phyloP scores from a whole-genome alignment of 2,888 invertebrate species.

The Embidobia sp. region DNA sequence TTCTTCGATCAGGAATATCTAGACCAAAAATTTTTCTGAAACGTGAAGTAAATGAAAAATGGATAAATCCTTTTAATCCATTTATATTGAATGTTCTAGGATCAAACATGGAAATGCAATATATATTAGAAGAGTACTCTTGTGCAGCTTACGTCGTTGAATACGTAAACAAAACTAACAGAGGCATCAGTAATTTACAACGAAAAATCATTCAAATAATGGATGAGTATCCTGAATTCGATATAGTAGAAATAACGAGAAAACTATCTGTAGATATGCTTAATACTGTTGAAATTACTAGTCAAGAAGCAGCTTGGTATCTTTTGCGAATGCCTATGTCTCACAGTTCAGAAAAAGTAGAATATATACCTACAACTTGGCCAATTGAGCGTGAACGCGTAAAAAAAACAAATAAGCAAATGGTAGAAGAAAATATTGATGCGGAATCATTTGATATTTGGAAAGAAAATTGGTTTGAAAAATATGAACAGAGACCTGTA shows the following conservation, averaged over 20 bases:
- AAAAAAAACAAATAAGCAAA: conserved; percentile 73
- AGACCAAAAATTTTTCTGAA: too few species aligned
- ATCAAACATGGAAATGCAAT: conserved; percentile 58
- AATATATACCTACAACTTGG: conserved; percentile 68
- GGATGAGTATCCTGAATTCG: conserved; percentile 75
- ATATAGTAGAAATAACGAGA: conserved; percentile 71
- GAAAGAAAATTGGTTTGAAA: too few species aligned
- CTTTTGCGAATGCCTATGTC: conserved; percentile 80
- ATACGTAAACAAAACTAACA: conserved; percentile 69
- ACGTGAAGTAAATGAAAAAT: too few species aligned
- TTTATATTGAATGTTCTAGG: too few species aligned
- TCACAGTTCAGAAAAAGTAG: conserved; percentile 70
- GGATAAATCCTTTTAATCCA: conserved; percentile 10
- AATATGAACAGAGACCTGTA: too few species aligned
- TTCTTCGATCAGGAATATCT: too few species aligned
- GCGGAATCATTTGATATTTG: too few species aligned
- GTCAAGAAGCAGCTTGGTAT: conserved; percentile 81
- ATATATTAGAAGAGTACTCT: conserved; percentile 15
- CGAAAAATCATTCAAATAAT: conserved; percentile 61
- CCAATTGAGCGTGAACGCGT: conserved; percentile 77
- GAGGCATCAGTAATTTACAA: conserved; percentile 68
- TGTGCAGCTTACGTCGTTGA: conserved; percentile 68
- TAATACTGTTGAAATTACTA: conserved; percentile 75
- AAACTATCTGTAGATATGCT: conserved; percentile 73
- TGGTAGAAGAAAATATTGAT: too few species aligned